Conservation (phyloP, 1,140 invertebrate genomes). For the Acromyrmex echinatior region DNA sequence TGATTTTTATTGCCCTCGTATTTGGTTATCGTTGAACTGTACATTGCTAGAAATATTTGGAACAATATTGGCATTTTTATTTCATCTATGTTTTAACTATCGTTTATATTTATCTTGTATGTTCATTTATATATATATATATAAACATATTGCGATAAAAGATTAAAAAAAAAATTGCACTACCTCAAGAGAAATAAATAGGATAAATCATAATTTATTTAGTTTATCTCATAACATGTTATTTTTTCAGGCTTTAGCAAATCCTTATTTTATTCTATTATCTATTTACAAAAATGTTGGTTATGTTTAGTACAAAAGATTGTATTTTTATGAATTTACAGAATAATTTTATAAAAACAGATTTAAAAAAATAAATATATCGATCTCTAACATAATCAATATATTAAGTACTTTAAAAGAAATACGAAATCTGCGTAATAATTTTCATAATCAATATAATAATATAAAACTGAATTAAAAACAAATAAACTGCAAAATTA, state of each 20-base stretch:
- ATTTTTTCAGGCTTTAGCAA: not conserved
- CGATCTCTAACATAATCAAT: not conserved
- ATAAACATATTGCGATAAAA: not conserved
- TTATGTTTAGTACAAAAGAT: not conserved
- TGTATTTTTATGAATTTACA: not conserved
- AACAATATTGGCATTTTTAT: not conserved
- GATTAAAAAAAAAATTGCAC: not conserved
- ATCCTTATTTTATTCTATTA: conserved; percentile 2
- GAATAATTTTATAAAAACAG: not conserved
- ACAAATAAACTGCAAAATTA: not conserved
- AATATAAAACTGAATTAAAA: not conserved
- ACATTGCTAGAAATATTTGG: conserved; percentile 67
- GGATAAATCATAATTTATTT: conserved; percentile 4
- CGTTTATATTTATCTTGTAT: not conserved
- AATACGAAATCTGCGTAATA: not conserved
- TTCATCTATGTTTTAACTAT: not conserved
- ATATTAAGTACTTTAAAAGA: not conserved
- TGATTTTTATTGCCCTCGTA: conserved; percentile 73
- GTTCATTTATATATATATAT: not conserved
- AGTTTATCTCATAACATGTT: not conserved
- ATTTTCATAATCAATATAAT: not conserved
- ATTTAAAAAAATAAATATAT: not conserved
- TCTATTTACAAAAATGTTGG: not conserved
- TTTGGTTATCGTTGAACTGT: conserved; percentile 79
- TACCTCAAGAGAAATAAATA: not conserved